phyloP scores from a whole-genome alignment of 2,113 vertebrate genomes.

The Arenaria interpres region DNA sequence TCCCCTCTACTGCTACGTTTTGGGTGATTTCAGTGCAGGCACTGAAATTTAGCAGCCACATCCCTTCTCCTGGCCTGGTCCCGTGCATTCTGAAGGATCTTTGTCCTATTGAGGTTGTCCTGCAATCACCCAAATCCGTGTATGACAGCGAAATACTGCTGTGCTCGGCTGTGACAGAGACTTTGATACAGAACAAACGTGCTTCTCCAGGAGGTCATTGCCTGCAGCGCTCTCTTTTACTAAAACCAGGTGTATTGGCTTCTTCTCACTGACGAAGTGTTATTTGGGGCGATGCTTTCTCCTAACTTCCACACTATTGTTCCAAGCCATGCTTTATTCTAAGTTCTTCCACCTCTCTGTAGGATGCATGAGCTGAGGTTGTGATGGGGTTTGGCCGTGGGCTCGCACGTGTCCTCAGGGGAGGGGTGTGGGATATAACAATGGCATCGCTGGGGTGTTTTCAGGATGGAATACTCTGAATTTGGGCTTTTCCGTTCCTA shows the following conservation, averaged over 20 bases:
- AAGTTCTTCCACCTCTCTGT: not conserved
- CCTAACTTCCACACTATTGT: not conserved
- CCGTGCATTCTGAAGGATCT: conserved; percentile 74
- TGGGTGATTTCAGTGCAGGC: conserved; percentile 77
- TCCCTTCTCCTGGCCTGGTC: conserved; percentile 72
- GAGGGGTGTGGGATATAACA: not conserved
- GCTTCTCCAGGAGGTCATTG: not conserved
- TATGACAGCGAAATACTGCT: rapidly evolving
- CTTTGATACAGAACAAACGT: not conserved
- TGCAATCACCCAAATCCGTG: conserved; percentile 66
- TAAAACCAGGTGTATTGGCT: not conserved
- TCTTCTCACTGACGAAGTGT: not conserved
- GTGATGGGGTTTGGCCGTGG: not conserved
- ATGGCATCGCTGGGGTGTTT: not conserved
- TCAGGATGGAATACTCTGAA: not conserved
- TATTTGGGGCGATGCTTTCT: not conserved
- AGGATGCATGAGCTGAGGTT: not conserved
- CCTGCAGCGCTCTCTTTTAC: not conserved
- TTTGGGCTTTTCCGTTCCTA: not conserved
- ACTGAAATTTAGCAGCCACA: conserved; percentile 74
- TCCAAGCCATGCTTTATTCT: not conserved
- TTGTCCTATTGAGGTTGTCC: conserved; percentile 76
- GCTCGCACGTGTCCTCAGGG: not conserved
- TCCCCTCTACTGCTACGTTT: conserved; percentile 76
- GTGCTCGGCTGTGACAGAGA: rapidly evolving